Base-by-base conservation (phyloP, 2,888 invertebrate genomes). In the Epinotia brunnichana region DNA sequence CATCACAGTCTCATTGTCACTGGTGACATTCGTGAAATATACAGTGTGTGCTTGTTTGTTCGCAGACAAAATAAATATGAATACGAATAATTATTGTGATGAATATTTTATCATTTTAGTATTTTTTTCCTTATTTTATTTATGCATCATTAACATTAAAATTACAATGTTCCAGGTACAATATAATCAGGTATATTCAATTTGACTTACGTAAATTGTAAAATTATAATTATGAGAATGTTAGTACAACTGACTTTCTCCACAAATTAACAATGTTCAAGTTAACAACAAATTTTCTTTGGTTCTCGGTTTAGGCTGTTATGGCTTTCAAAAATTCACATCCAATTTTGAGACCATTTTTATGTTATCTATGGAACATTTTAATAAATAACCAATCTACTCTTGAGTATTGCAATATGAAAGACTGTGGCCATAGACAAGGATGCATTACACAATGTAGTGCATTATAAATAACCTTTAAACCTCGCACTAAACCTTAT, bases 81-180 rank as follows among this genome's bases (percentile, higher is more conserved):
- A 48, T 53, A n/a, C 56, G 24, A 48, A 63, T 41, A 41, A 63
- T 13, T 35, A 24, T 73, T 73, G 73, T 73, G 69, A 73, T 73
- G 62, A 59, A 69, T 39, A 69, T 57, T 69, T n/a, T 63, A 57
- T 51, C 11, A 63, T 41, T 69, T 41, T 66, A 15, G 24, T 62
- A 19, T 48, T 48, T 44, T 48, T n/a, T 68, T 59, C 41, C 73
- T 69, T 73, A 69, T 53, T 69, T 63, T 73, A 68, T 63, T 73
- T 69, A 73, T 63, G 69, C 57, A 69, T 69, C 7, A 11, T 73
- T 73, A 73, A 68, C 68, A 73, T 63, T 73, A 73, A 69, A 63
- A 69, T 73, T 73, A 73, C 72, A 68, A 62, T 63, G 57, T 73
- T 69, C 73, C 73, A 73, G 73, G 73, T 73, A 73, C 73, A 73